Evolutionary conservation across 1,140 invertebrate genomes (phyloP).

Genomic region (Drosophila chauvacae): DNA sequence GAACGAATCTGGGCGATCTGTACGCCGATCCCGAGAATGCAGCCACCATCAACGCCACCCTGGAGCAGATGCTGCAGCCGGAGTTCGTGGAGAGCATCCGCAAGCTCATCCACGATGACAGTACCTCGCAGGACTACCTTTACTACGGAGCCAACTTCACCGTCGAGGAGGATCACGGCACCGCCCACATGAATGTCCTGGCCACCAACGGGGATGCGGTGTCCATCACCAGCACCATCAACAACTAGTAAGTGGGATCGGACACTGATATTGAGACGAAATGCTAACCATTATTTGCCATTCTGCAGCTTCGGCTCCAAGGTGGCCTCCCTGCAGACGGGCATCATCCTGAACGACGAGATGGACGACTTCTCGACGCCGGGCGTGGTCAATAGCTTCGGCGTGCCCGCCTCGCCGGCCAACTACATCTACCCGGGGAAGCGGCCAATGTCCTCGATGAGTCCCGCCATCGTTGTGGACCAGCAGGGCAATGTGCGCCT

Average conservation of each 20-base stretch:
- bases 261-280: not conserved
- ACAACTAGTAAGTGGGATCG: slow-evolving; percentile 91
- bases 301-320: slow-evolving; percentile 90
- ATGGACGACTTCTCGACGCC: slow-evolving; percentile 98
- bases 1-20: slow-evolving; percentile 94
- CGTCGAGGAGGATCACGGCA: slow-evolving; percentile 91
- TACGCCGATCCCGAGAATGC: slow-evolving; percentile 84
- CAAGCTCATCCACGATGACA: slow-evolving; percentile 87
- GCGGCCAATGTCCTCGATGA: slow-evolving; percentile 97
- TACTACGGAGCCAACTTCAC: slow-evolving; percentile 90
- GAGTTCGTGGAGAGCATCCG: slow-evolving; percentile 87
- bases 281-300: not conserved
- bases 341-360: slow-evolving; percentile 96
- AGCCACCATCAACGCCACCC: slow-evolving; percentile 41
- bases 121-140: slow-evolving; percentile 88
- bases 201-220: slow-evolving; percentile 95
- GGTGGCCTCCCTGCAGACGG: slow-evolving; percentile 91
- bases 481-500: slow-evolving; percentile 90
- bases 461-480: slow-evolving; percentile 93
- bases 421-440: slow-evolving; percentile 95
- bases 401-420: slow-evolving; percentile 90
- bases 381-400: slow-evolving; percentile 91
- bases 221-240: slow-evolving; percentile 95
- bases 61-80: slow-evolving; percentile 53
- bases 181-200: slow-evolving; percentile 95